Conservation (phyloP, 2,888 invertebrate genomes). For the Bellardia bayeri region DNA sequence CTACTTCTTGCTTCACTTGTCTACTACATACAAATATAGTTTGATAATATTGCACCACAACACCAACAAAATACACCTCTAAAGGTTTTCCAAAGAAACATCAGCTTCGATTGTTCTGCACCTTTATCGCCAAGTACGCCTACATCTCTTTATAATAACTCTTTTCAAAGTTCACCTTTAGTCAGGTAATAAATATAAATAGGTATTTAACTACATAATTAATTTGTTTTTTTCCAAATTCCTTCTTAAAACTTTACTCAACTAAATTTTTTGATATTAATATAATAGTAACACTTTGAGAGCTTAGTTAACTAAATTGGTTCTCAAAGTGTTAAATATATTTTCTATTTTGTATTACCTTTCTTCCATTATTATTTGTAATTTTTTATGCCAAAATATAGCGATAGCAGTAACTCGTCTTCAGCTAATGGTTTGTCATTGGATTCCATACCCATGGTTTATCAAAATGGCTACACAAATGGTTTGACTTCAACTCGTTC, state of each 20-base stretch:
- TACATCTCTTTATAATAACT: conserved; percentile 83
- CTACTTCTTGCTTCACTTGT: conserved; percentile 73
- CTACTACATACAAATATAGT: conserved; percentile 77
- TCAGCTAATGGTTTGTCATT: conserved; percentile 80
- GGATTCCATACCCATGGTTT: conserved; percentile 80
- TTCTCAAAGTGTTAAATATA: background rate
- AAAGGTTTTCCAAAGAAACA: conserved; percentile 84
- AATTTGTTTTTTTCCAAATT: conserved; percentile 1
- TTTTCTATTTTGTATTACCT: background rate
- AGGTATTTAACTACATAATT: conserved; percentile 14
- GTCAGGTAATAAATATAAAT: conserved; percentile 81
- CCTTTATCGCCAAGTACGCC: conserved; percentile 84
- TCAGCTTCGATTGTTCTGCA: conserved; percentile 84
- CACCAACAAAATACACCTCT: conserved; percentile 83
- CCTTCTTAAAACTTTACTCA: background rate
- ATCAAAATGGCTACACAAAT: conserved; percentile 76
- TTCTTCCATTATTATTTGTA: background rate
- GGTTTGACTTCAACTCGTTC: conserved; percentile 81
- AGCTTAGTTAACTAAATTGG: background rate
- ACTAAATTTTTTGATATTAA: background rate
- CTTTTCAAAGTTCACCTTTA: conserved; percentile 84
- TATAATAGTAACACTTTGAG: background rate
- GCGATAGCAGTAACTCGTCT: conserved; percentile 82
- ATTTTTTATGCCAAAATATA: conserved; percentile 68
- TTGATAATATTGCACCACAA: conserved; percentile 83